Percentiles rank a stretch among this genome's conserved stretches.
Evolutionary conservation across 2,797 vertebrate genomes (phyloP).

Genomic region (Hozukius guyotensis): DNA sequence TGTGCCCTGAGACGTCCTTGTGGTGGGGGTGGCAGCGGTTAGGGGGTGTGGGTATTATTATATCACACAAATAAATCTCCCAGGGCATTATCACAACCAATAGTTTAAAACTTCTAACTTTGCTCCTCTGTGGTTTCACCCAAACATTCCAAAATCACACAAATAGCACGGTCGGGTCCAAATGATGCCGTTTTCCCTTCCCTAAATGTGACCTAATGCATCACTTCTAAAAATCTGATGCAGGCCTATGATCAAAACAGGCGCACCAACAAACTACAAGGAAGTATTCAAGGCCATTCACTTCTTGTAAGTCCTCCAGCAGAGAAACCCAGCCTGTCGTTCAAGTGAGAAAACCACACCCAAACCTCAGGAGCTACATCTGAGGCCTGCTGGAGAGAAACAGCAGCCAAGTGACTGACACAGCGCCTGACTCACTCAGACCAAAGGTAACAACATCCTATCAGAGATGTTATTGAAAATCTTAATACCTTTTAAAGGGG

Average conservation of each 20-base stretch:
- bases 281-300: slow-evolving; percentile 16
- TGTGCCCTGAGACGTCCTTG: slow-evolving; percentile 6
- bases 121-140: slow-evolving; percentile 28
- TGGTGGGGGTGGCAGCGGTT: slow-evolving; percentile 9
- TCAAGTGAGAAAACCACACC: slow-evolving; percentile 60
- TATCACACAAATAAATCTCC: slow-evolving; percentile 2
- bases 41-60: slow-evolving; percentile 51
- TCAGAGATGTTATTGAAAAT: background rate
- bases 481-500: background rate
- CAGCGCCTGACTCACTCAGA: background rate
- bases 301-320: slow-evolving; percentile 22
- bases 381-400: slow-evolving; percentile 7
- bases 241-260: background rate
- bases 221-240: background rate
- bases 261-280: slow-evolving; percentile 4
- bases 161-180: slow-evolving; percentile 8
- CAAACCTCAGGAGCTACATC: slow-evolving; percentile 29
- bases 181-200: background rate
- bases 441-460: background rate
- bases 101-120: slow-evolving; percentile 15
- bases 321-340: slow-evolving; percentile 26
- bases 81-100: slow-evolving; percentile 23
- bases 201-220: background rate
- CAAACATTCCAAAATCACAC: slow-evolving; percentile 11
- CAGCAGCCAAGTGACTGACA: background rate